phyloP scores from a whole-genome alignment of 2,888 invertebrate species.

The Miltochrista miniata region DNA sequence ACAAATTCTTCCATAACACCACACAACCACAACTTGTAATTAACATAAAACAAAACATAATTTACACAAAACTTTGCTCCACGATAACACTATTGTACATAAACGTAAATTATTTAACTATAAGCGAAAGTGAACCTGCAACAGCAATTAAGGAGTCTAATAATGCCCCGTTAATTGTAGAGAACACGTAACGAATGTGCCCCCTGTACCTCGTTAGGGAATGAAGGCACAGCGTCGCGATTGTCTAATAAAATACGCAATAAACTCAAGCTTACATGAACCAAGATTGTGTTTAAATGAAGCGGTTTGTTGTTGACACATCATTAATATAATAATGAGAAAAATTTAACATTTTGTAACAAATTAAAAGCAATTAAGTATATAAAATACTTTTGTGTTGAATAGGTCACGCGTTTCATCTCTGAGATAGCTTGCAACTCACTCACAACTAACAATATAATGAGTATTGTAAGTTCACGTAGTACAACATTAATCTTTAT shows the following conservation, averaged over 20 bases:
- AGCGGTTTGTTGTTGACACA: constrained; percentile 8
- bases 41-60: background rate
- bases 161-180: constrained; percentile 61
- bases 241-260: constrained; percentile 51
- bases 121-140: constrained; percentile 54
- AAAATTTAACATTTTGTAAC: background rate
- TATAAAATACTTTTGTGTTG: no score
- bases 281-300: constrained; percentile 11
- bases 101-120: constrained; percentile 44
- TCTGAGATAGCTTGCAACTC: no score
- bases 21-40: background rate
- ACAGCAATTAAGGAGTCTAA: constrained; percentile 56
- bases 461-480: no score
- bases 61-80: background rate
- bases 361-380: no score
- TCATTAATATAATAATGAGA: background rate
- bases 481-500: no score
- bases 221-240: constrained; percentile 26
- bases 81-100: constrained; percentile 13
- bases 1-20: no score
- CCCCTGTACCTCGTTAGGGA: constrained; percentile 45
- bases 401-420: no score
- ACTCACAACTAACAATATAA: no score
- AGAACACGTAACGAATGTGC: constrained; percentile 56
- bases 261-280: constrained; percentile 31